Evolutionary conservation across 1,140 invertebrate genomes (phyloP).

Genomic region (Drosophila malerkotliana): DNA sequence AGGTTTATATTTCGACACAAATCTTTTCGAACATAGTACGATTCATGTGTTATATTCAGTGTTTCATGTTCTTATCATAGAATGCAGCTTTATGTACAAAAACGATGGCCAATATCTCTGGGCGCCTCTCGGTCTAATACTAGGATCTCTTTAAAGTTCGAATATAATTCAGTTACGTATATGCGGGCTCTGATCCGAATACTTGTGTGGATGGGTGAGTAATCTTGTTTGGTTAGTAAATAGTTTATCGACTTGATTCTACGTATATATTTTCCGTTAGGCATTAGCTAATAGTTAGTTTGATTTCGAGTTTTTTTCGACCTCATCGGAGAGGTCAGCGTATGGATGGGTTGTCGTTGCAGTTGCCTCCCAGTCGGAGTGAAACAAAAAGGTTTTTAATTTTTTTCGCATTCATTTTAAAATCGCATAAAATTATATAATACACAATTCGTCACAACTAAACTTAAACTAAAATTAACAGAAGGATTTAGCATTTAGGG

Average conservation of each 20-base stretch:
- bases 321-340: constrained; percentile 44
- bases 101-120: constrained; percentile 49
- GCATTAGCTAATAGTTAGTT: constrained; percentile 54
- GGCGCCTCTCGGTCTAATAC: constrained; percentile 35
- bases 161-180: constrained; percentile 81
- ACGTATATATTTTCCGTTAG: constrained; percentile 71
- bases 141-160: constrained; percentile 59
- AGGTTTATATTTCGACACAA: constrained; percentile 27
- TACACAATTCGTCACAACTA: constrained; percentile 79
- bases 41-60: constrained; percentile 5
- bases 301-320: constrained; percentile 46
- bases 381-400: constrained; percentile 56
- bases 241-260: constrained; percentile 53
- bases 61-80: constrained; percentile 34
- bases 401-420: constrained; percentile 74
- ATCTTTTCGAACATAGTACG: constrained; percentile 19
- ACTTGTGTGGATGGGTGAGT: constrained; percentile 41
- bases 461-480: constrained; percentile 80
- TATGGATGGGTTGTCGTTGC: constrained; percentile 73
- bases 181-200: constrained; percentile 48
- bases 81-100: constrained; percentile 66
- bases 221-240: constrained; percentile 57
- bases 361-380: constrained; percentile 43
- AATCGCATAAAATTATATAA: constrained; percentile 81
- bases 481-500: constrained; percentile 45